These are phyloP conservation scores for Oryzias javanicus DNA, from an alignment of 2,113 vertebrate species.

Conservation along the genomic window DNA sequence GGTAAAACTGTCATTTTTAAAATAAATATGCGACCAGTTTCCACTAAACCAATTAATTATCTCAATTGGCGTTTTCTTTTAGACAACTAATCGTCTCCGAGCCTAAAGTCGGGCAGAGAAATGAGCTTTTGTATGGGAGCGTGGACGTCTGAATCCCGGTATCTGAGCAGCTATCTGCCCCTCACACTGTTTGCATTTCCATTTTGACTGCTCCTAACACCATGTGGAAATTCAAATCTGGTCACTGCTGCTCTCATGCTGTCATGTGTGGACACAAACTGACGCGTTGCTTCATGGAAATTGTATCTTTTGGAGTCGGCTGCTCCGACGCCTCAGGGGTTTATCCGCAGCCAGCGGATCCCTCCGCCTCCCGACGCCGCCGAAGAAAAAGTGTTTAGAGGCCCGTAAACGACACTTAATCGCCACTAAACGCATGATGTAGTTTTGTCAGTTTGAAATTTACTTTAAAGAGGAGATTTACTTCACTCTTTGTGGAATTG, in stretches of 20 bases:
- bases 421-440: neutral
- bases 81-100: too few relatives aligned
- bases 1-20: too few relatives aligned
- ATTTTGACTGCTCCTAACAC: slow-evolving; percentile 18
- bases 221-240: slow-evolving; percentile 38
- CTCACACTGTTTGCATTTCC: slow-evolving; percentile 15
- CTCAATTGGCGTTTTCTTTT: too few relatives aligned
- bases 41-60: too few relatives aligned
- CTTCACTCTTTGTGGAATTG: too few relatives aligned
- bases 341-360: slow-evolving; percentile 15
- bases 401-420: slow-evolving; percentile 19
- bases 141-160: neutral
- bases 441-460: neutral
- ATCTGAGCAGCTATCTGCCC: slow-evolving; percentile 1
- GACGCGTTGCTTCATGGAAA: slow-evolving; percentile 36
- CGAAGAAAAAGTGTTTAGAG: slow-evolving; percentile 16
- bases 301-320: slow-evolving; percentile 27
- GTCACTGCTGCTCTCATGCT: slow-evolving; percentile 26
- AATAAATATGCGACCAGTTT: too few relatives aligned
- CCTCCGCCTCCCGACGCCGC: slow-evolving; percentile 27
- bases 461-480: too few relatives aligned
- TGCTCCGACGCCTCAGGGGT: slow-evolving; percentile 31
- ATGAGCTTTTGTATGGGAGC: neutral
- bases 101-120: too few relatives aligned
- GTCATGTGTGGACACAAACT: slow-evolving; percentile 32